phyloP scores from a whole-genome alignment of 2,797 vertebrate genomes.

The Lagodon rhomboides region DNA sequence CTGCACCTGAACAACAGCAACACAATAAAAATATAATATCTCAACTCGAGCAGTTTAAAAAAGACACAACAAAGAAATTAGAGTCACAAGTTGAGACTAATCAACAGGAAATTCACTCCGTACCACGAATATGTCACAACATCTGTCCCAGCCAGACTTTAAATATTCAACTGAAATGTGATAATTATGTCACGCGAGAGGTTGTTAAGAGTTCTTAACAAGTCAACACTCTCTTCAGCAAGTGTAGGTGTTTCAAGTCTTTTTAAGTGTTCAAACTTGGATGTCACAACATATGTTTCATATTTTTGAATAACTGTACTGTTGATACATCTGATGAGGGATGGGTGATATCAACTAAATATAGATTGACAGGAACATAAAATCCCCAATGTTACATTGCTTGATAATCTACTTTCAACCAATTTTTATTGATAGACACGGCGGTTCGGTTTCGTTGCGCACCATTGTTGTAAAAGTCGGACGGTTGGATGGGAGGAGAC shows the following conservation, averaged over 20 bases:
- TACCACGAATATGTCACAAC: not conserved
- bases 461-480: not conserved
- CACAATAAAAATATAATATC: not conserved
- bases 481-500: not conserved
- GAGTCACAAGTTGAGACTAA: not conserved
- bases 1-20: not conserved
- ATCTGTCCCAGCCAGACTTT: not conserved
- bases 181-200: not conserved
- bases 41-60: constrained; percentile 1
- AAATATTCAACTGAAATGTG: not conserved
- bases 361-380: too few relatives aligned
- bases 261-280: too few relatives aligned
- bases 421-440: too few relatives aligned
- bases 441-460: too few relatives aligned
- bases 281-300: too few relatives aligned
- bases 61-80: not conserved
- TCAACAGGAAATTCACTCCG: not conserved
- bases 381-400: not conserved
- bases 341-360: not conserved
- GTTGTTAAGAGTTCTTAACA: too few relatives aligned
- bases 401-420: not conserved
- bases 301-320: not conserved
- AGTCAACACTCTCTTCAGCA: not conserved
- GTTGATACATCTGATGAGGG: not conserved
- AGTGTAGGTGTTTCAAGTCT: too few relatives aligned